Evolutionary conservation across 1,140 invertebrate genomes (phyloP), one percentile per base, ranked within the genome.

Genomic region (Apis laboriosa): DNA sequence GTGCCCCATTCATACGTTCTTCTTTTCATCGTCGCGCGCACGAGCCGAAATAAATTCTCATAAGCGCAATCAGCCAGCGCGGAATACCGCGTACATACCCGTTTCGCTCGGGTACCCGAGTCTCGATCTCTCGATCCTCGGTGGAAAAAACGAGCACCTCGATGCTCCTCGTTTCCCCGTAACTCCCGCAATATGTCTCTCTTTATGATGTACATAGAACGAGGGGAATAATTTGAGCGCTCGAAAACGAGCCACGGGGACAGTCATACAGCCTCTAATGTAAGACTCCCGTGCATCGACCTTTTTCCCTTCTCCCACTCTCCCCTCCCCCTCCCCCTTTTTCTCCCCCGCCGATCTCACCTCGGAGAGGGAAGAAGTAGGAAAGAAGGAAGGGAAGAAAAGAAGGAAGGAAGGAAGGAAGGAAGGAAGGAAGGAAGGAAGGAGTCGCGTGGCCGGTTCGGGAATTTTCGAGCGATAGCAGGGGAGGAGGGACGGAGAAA

Each of bases 111-210:
- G 58, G 8, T 61, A 63, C 51, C 73, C 43, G n/a, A 19, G 58
- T 12, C 13, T 17, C 24, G 21, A 76, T 51, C 9, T 56, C 28
- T 55, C 51, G 75, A 51, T 77, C 28, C 24, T 17, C 24, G 4
- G 9, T n/a, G 1, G 4, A 15, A 4, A 55, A 77, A 77, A 63
- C 43, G 49, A 63, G 21, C 55, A 51, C n/a, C 70, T 9, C 13
- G 53, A 56, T 34, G 13, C 9, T 15, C 49, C 7, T 2, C 60
- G 74, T 49, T 67, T 77, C 34, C 53, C 64, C 9, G 64, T 77
- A 77, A 77, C 64, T 55, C 64, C 15, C 53, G 76, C 76, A 77
- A 3, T 68, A 68, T 68, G 76, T 77, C 76, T 68, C 76, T 24
- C 34, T 77, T 77, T 77, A 68, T 77, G 76, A 77, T 5, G 76